phyloP scores from a whole-genome alignment of 2,888 invertebrate species.

The Zhuqinia jingwanae region DNA sequence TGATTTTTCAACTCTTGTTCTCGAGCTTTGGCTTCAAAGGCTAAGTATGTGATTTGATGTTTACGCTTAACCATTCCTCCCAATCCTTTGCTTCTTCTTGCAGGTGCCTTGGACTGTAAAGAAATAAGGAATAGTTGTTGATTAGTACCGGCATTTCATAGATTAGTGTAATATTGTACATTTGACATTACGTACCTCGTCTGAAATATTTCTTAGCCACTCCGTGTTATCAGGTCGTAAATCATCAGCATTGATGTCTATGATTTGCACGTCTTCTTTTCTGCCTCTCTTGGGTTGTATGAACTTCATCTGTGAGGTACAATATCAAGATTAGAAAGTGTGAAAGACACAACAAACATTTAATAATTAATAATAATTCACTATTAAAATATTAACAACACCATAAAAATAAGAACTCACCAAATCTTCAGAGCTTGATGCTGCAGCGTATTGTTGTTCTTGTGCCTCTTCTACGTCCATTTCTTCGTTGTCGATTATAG shows the following conservation, averaged over 20 bases:
- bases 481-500: conserved; percentile 27
- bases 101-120: conserved; percentile 71
- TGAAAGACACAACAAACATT: not conserved
- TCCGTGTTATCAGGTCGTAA: conserved; percentile 90
- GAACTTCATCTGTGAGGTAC: conserved; percentile 84
- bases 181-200: no score
- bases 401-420: conserved; percentile 8
- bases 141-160: no score
- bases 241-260: conserved; percentile 91
- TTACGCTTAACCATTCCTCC: conserved; percentile 84
- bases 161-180: no score
- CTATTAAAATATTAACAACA: no score
- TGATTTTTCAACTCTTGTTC: conserved; percentile 96
- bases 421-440: conserved; percentile 54
- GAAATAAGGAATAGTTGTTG: conserved; percentile 7
- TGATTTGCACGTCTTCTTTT: conserved; percentile 85
- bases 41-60: conserved; percentile 98
- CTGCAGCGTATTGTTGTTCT: conserved; percentile 41
- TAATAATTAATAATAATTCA: no score
- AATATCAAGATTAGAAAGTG: not conserved
- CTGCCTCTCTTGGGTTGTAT: conserved; percentile 84
- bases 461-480: conserved; percentile 62
- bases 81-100: conserved; percentile 73
- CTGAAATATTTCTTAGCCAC: conserved; percentile 86
- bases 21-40: conserved; percentile 95